These are phyloP conservation scores for Nomada goodeniana DNA, from an alignment of 2,888 invertebrate genomes.

Conservation along the genomic window DNA sequence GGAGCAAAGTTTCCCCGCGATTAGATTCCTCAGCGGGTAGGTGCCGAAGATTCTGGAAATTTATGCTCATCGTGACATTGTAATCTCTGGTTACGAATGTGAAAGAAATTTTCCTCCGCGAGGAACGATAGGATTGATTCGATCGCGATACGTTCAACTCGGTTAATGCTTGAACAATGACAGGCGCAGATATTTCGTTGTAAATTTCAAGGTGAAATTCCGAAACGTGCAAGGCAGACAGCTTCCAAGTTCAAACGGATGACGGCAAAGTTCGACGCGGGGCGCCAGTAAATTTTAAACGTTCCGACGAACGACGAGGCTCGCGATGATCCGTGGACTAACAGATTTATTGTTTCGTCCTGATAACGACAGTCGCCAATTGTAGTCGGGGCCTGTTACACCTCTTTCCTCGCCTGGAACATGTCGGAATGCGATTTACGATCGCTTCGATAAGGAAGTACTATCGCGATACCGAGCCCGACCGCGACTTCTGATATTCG, in stretches of 20 bases:
- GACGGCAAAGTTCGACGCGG: constrained; percentile 43
- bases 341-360: constrained; percentile 63
- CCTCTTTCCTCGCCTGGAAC: constrained; percentile 42
- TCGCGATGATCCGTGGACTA: constrained; percentile 58
- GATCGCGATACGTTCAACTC: constrained; percentile 39
- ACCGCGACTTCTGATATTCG: constrained; percentile 32
- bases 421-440: constrained; percentile 70
- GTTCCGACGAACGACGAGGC: constrained; percentile 37
- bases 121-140: neutral
- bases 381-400: constrained; percentile 51
- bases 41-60: too few species aligned
- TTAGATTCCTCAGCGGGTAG: too few species aligned
- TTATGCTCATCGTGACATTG: too few species aligned
- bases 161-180: constrained; percentile 46
- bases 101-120: neutral
- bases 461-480: constrained; percentile 34
- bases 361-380: constrained; percentile 61
- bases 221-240: constrained; percentile 37
- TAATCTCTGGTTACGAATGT: too few species aligned
- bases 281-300: constrained; percentile 52
- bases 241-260: constrained; percentile 53
- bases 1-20: too few species aligned
- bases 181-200: constrained; percentile 29
- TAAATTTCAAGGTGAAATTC: constrained; percentile 62
- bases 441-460: constrained; percentile 73